Conservation (phyloP, 2,113 vertebrate genomes). For the Ivindomyrus marchei region DNA sequence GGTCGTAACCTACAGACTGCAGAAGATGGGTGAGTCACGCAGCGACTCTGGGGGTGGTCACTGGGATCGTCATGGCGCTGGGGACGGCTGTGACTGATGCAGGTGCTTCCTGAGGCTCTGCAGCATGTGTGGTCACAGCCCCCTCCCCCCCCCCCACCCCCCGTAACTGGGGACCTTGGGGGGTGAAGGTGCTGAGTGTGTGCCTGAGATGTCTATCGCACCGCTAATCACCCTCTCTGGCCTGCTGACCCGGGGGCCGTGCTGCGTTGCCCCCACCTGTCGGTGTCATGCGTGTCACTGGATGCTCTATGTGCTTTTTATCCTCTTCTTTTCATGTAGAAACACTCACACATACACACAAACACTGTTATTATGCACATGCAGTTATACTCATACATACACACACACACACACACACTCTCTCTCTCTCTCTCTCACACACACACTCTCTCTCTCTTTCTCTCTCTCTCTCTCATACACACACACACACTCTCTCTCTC, state of each 20-base stretch:
- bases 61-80: background rate
- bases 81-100: background rate
- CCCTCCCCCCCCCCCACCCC: background rate
- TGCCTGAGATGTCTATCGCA: background rate
- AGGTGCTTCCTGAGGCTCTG: background rate
- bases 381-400: background rate
- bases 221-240: background rate
- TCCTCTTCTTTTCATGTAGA: background rate
- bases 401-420: background rate
- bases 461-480: background rate
- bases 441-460: background rate
- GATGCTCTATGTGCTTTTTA: background rate
- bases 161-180: background rate
- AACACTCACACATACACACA: background rate
- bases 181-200: background rate
- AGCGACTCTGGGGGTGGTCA: background rate
- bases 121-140: background rate
- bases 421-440: background rate
- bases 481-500: background rate
- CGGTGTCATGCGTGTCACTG: background rate
- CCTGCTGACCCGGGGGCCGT: background rate
- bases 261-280: background rate
- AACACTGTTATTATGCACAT: background rate
- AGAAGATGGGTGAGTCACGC: background rate
- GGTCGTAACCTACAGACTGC: background rate